Evolutionary conservation across 2,888 invertebrate genomes (phyloP).

Genomic region (Gryllus longicercus): DNA sequence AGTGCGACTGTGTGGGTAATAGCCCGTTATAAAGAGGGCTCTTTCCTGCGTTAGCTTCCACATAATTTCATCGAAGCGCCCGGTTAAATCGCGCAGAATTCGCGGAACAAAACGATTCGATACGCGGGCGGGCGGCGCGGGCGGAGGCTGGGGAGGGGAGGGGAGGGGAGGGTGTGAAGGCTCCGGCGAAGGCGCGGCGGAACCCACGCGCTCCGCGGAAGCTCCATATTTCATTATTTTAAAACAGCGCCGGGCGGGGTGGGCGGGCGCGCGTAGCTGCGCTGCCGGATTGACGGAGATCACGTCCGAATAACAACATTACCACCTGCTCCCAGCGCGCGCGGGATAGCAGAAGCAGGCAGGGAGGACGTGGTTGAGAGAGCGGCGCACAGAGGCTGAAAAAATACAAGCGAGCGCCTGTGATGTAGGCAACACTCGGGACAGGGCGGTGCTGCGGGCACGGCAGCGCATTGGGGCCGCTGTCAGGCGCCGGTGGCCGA

Average conservation of each 20-base stretch:
- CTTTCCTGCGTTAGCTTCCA: conserved; percentile 8
- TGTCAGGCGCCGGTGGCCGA: too few species aligned
- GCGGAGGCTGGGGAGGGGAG: neutral
- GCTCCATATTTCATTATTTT: conserved; percentile 17
- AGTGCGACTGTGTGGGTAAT: neutral
- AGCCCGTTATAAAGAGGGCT: neutral
- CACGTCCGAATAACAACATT: conserved; percentile 1
- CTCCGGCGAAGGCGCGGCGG: neutral
- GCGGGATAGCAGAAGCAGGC: neutral
- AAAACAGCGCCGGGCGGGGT: neutral
- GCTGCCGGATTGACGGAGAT: neutral
- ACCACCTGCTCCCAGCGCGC: neutral
- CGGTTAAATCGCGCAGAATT: conserved; percentile 4
- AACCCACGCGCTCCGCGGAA: neutral
- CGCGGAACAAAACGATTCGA: conserved; percentile 6
- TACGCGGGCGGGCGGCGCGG: neutral
- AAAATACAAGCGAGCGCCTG: too few species aligned
- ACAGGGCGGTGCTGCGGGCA: too few species aligned
- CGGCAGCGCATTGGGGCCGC: too few species aligned
- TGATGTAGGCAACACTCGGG: too few species aligned
- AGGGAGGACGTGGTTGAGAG: neutral
- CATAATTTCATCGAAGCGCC: neutral
- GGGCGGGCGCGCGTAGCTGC: neutral
- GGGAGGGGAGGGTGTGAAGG: neutral
- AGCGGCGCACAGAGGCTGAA: too few species aligned